Evolutionary conservation across 2,797 vertebrate species (phyloP).

Genomic region (Enteromius mattozi): DNA sequence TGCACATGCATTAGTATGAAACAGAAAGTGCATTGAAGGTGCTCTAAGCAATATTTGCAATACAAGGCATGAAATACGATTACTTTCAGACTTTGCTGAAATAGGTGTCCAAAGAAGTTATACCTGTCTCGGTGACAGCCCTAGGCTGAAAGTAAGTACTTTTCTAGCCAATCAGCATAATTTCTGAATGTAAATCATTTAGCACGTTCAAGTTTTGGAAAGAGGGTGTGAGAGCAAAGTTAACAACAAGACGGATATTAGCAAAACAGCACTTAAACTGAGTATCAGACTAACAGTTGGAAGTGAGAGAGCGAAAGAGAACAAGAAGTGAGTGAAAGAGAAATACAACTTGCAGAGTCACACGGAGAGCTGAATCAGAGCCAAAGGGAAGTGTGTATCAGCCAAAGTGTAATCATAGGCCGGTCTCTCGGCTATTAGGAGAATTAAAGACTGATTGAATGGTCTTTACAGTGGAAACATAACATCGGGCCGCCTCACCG

Average conservation of each 20-base stretch:
- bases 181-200: not conserved
- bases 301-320: conserved; percentile 19
- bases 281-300: conserved; percentile 3
- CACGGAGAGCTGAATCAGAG: conserved; percentile 46
- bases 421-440: conserved; percentile 60
- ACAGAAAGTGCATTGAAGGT: conserved; percentile 13
- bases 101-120: not conserved
- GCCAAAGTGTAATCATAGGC: conserved; percentile 61
- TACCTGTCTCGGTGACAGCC: not conserved
- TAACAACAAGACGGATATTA: not conserved
- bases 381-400: conserved; percentile 61
- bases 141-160: not conserved
- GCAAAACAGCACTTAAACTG: not conserved
- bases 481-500: conserved; percentile 46
- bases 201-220: not conserved
- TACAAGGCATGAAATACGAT: not conserved
- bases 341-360: conserved; percentile 15
- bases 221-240: not conserved
- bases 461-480: conserved; percentile 63
- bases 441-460: conserved; percentile 61
- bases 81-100: not conserved
- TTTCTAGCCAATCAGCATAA: not conserved
- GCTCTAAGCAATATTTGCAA: not conserved
- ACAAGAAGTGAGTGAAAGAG: conserved; percentile 24
- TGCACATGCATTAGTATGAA: conserved; percentile 13